phyloP scores from a whole-genome alignment of 2,113 vertebrate species.

The Nasalis larvatus region DNA sequence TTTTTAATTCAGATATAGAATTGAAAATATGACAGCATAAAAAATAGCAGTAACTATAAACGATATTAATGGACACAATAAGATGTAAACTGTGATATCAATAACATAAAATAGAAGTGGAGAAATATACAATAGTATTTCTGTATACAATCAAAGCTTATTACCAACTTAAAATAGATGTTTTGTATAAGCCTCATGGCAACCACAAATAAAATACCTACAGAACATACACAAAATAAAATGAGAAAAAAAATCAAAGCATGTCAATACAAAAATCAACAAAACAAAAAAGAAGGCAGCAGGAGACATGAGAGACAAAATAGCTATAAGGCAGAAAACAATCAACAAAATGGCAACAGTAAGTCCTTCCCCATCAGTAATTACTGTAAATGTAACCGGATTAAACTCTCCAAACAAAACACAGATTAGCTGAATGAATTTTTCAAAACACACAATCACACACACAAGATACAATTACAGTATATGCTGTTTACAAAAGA shows the following conservation, averaged over 20 bases:
- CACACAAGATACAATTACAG: not conserved
- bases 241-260: not conserved
- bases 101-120: not conserved
- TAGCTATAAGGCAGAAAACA: not conserved
- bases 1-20: not conserved
- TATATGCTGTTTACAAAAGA: not conserved
- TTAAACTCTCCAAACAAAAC: not conserved
- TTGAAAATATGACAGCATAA: not conserved
- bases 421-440: not conserved
- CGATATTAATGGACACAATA: not conserved
- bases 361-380: not conserved
- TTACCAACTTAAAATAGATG: not conserved
- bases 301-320: not conserved
- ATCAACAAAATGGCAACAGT: not conserved
- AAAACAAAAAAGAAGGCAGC: not conserved
- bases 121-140: not conserved
- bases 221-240: not conserved
- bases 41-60: not conserved
- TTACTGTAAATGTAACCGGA: not conserved
- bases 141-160: not conserved
- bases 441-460: not conserved
- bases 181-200: not conserved
- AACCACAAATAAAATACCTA: not conserved
- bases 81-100: not conserved
- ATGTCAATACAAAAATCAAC: not conserved